These are phyloP conservation scores for Tachyglossus aculeatus DNA, from an alignment of 2,797 vertebrate genomes.

Conservation along the genomic window DNA sequence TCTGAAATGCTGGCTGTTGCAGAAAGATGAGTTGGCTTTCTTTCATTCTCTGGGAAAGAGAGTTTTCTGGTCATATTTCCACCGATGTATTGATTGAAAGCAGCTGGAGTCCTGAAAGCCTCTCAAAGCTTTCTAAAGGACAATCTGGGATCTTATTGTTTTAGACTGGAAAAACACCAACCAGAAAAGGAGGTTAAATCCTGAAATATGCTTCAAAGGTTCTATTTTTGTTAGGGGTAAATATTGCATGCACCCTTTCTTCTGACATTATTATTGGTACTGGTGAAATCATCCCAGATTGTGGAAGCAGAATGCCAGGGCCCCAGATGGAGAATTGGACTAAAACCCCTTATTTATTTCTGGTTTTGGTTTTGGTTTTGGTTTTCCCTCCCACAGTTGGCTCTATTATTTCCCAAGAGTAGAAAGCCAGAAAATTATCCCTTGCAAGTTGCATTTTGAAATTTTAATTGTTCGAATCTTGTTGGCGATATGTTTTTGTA, in stretches of 20 bases:
- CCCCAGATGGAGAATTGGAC: not conserved
- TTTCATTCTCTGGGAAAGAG: not conserved
- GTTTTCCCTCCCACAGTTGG: too few species aligned
- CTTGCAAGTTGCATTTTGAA: too few species aligned
- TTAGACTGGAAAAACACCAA: constrained; percentile 12
- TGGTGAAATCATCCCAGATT: not conserved
- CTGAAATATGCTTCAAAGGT: not conserved
- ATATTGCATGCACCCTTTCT: not conserved
- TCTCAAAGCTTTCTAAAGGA: not conserved
- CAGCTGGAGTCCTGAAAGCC: not conserved
- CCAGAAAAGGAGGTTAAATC: constrained; percentile 24
- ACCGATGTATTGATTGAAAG: constrained; percentile 1
- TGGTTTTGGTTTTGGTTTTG: too few species aligned
- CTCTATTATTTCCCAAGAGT: too few species aligned
- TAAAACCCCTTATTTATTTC: not conserved
- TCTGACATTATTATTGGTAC: not conserved
- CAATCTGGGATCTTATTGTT: not conserved
- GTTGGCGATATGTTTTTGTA: too few species aligned
- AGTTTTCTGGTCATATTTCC: not conserved
- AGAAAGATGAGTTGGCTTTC: constrained; percentile 22
- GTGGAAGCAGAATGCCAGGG: constrained; percentile 4
- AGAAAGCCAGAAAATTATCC: too few species aligned
- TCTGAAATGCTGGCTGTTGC: constrained; percentile 10
- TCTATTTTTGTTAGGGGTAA: not conserved
- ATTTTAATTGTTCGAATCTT: too few species aligned